Percentiles rank a stretch among this genome's conserved stretches.
These are phyloP conservation scores for Trididemnum miniatum DNA, from an alignment of 23 tunicate genomes.

Conservation along the genomic window DNA sequence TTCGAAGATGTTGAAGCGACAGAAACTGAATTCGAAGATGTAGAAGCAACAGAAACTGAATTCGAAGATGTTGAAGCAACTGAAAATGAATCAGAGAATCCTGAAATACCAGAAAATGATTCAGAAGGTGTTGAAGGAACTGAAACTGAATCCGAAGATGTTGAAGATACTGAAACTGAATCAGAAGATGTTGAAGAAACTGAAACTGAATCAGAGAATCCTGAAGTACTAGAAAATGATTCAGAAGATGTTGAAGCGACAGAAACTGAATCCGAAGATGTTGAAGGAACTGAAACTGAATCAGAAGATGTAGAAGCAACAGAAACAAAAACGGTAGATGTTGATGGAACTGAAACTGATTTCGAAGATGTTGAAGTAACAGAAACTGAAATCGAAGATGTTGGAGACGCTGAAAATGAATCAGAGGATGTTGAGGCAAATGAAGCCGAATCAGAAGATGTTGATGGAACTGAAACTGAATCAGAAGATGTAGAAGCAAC, in stretches of 20 bases:
- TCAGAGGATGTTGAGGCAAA: slow-evolving; percentile 21
- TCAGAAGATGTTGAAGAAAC: neutral
- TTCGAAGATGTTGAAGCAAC: neutral
- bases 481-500: no score
- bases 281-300: neutral
- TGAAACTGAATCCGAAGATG: slow-evolving; percentile 3
- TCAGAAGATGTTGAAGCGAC: slow-evolving; percentile 10
- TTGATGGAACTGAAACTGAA: neutral
- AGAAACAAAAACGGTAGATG: slow-evolving; percentile 16
- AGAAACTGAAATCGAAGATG: slow-evolving; percentile 20
- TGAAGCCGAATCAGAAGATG: slow-evolving; percentile 21
- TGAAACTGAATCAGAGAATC: slow-evolving; percentile 2
- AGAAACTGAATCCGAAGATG: neutral
- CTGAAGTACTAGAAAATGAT: slow-evolving; percentile 15
- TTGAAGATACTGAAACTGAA: neutral
- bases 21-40: neutral
- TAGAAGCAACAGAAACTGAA: neutral
- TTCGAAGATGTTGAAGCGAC: neutral
- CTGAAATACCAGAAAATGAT: neutral
- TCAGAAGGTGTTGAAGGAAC: neutral
- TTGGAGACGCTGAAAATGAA: slow-evolving; percentile 2
- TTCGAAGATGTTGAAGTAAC: slow-evolving; percentile 2
- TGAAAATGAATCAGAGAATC: neutral
- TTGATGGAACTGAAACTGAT: slow-evolving; percentile 23
- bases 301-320: slow-evolving; percentile 2